Percentiles rank a stretch among this genome's conserved stretches.
These are phyloP conservation scores for Antechinus stuartii DNA, from an alignment of 2,113 vertebrate species.

Conservation along the genomic window DNA sequence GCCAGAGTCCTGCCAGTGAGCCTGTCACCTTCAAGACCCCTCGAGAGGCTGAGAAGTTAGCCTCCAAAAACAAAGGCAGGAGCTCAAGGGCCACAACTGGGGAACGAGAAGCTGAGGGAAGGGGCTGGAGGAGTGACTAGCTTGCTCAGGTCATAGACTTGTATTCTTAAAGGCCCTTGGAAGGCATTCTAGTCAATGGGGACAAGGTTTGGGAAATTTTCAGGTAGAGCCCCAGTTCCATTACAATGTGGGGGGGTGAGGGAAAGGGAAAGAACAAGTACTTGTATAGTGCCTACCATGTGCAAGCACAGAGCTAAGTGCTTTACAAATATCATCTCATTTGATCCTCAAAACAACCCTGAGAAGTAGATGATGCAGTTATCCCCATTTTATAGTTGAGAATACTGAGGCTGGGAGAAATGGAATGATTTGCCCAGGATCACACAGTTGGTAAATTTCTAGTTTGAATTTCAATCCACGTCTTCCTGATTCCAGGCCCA, in stretches of 20 bases:
- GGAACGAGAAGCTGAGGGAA: neutral
- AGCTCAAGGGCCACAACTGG: slow-evolving; percentile 46
- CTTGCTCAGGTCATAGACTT: neutral
- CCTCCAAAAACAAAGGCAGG: slow-evolving; percentile 95
- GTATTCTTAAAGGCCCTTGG: neutral
- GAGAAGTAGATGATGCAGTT: neutral
- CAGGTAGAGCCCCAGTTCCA: neutral
- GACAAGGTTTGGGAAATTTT: neutral
- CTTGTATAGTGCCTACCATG: neutral
- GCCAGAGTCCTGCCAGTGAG: slow-evolving; percentile 94
- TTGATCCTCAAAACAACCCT: neutral
- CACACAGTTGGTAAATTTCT: neutral
- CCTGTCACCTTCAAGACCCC: slow-evolving; percentile 94
- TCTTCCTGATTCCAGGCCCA: neutral
- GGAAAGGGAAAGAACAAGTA: neutral
- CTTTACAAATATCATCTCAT: neutral
- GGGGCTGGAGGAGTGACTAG: neutral
- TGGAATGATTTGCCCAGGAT: no score
- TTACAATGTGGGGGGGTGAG: neutral
- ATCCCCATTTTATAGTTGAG: neutral
- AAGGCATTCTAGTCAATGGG: neutral
- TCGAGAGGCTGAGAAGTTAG: slow-evolving; percentile 94
- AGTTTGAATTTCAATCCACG: no score
- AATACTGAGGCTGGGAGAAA: neutral
- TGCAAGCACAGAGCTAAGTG: neutral